phyloP scores from a whole-genome alignment of 2,797 vertebrate genomes.

The Bucorvus abyssinicus region DNA sequence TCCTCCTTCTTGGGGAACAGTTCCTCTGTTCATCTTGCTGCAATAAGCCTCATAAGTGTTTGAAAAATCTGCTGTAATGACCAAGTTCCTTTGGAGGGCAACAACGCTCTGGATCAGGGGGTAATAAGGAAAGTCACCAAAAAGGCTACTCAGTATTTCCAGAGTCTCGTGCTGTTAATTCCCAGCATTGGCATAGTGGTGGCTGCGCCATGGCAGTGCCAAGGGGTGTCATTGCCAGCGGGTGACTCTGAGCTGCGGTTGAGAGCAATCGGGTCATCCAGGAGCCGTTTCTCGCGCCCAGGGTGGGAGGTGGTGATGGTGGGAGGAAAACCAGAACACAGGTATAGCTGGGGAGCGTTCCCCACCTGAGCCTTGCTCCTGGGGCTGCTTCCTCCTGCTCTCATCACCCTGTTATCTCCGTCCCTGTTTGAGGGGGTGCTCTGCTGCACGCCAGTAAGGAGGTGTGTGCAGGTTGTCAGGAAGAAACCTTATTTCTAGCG shows the following conservation, averaged over 20 bases:
- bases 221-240: too few relatives aligned
- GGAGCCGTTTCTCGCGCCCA: background rate
- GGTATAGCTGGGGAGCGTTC: background rate
- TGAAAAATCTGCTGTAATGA: background rate
- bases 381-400: background rate
- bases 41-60: background rate
- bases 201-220: too few relatives aligned
- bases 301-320: background rate
- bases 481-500: background rate
- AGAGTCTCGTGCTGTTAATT: background rate
- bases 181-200: background rate
- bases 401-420: accelerated
- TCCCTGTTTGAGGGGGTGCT: background rate
- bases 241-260: background rate
- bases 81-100: background rate
- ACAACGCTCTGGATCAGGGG: background rate
- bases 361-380: background rate
- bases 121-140: background rate
- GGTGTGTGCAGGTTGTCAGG: accelerated
- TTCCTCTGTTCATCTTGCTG: background rate
- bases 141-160: accelerated
- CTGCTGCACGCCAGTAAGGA: background rate
- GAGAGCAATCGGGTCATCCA: accelerated
- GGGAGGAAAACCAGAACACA: background rate
- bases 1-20: background rate